Evolutionary conservation across 1,140 invertebrate genomes (phyloP), one percentile per base, ranked within the genome.

Genomic region (Magallana angulata): DNA sequence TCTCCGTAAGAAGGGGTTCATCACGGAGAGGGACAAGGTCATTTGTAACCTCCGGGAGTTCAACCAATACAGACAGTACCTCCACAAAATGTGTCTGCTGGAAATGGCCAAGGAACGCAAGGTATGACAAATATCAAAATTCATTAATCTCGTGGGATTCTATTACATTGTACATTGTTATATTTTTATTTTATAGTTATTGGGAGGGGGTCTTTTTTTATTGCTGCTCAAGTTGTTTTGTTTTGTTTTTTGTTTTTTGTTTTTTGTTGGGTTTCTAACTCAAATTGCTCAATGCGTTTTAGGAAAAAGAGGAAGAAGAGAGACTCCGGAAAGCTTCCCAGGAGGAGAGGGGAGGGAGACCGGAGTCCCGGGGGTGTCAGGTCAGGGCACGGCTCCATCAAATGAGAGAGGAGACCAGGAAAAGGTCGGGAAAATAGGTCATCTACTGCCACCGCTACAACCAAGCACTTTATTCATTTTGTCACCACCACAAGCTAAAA

Each of bases 11-110:
- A 90, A 91, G 30, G 90, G 90, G n/a, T 89, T 92, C 84, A 84
- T 92, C 5, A 92, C 91, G 4, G 30, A 85, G 1, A 71, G 89
- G n/a, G 90, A 89, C 7, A 89, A 91, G 58, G 87, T 92, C 56
- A 85, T 91, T 7, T 92, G 92, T 59, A 86, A 85, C 36, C 83
- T 92, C n/a, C 91, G 91, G 60, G 92, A 92, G 59, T 92, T 92
- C 81, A 92, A 92, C 85, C 64, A 90, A 56, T 92, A 91, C 86
- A 85, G 91, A 11, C 88, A 86, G 14, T 89, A 89, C 82, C 85
- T 89, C 24, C 30, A 82, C 36, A 86, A 84, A 64, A 84, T 89
- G 30, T 89, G 62, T 80, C 68, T 89, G 14, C 16, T 89, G 62
- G 85, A 89, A 81, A 18, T 89, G 57, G 88, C 81, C 48, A 82